These are phyloP conservation scores for Ectemnius cavifrons DNA, from an alignment of 2,888 invertebrate species.

Conservation along the genomic window DNA sequence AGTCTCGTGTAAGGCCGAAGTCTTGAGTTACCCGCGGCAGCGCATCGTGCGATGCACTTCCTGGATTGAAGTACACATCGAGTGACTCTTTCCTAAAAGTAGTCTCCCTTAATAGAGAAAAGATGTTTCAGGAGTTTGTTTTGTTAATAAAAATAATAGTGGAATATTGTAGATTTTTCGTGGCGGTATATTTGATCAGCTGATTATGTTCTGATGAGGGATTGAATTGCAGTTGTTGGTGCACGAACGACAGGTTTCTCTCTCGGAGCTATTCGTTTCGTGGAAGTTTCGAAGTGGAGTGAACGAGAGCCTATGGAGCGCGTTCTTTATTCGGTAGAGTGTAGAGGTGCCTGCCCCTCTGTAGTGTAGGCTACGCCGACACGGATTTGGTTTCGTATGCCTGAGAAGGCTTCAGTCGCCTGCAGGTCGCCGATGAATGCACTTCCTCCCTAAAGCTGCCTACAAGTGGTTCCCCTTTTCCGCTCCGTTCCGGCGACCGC, in stretches of 20 bases:
- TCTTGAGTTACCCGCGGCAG: constrained; percentile 8
- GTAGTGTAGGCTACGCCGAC: constrained; percentile 9
- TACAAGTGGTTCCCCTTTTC: constrained; percentile 37
- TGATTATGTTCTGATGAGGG: not conserved
- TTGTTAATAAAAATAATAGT: not conserved
- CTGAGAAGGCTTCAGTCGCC: constrained; percentile 63
- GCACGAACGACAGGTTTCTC: not conserved
- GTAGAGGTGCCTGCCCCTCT: not conserved
- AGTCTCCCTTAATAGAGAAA: not conserved
- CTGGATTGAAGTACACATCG: not conserved
- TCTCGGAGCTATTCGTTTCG: not conserved
- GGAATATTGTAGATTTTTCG: not conserved
- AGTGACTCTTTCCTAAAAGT: not conserved
- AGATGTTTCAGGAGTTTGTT: not conserved
- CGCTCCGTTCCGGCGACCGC: not conserved
- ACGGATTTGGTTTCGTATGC: constrained; percentile 31
- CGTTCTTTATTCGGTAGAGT: constrained; percentile 1
- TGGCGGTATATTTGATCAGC: not conserved
- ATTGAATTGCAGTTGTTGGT: not conserved
- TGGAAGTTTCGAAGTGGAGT: constrained; percentile 1
- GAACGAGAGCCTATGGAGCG: not conserved
- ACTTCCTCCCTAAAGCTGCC: constrained; percentile 54
- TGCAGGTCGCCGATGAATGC: constrained; percentile 61
- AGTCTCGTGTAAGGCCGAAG: not conserved
- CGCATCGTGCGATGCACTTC: not conserved